Conservation (phyloP, 2,797 vertebrate genomes). For the Atherinosoma microstoma region DNA sequence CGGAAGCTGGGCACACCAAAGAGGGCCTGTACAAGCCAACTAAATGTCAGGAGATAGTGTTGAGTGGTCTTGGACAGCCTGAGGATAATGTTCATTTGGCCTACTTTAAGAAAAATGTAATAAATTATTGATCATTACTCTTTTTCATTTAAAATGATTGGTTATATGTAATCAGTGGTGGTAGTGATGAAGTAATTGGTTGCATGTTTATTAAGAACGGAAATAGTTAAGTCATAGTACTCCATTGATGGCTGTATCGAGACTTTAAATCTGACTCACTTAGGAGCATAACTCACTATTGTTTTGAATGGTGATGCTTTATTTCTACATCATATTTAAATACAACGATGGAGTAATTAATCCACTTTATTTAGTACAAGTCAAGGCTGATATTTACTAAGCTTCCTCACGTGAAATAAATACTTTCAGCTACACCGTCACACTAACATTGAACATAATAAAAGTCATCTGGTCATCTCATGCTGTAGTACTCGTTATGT, state of each 20-base stretch:
- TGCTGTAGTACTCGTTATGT: constrained; percentile 32
- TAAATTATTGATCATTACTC: not conserved
- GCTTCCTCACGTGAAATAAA: constrained; percentile 14
- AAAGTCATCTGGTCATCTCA: constrained; percentile 32
- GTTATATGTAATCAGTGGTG: not conserved
- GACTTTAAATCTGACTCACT: not conserved
- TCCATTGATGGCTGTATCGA: not conserved
- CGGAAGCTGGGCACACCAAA: constrained; percentile 69
- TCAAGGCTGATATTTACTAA: constrained; percentile 4
- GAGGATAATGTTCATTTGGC: constrained; percentile 6
- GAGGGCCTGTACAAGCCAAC: constrained; percentile 69
- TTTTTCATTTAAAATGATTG: not conserved
- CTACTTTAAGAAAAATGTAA: not conserved
- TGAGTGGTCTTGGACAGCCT: constrained; percentile 28
- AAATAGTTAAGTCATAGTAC: not conserved
- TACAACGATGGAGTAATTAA: constrained; percentile 1
- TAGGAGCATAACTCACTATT: not conserved
- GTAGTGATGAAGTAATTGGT: not conserved
- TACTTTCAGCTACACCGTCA: not conserved
- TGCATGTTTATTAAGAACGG: not conserved
- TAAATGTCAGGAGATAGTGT: constrained; percentile 84
- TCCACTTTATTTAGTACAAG: constrained; percentile 7
- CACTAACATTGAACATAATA: not conserved
- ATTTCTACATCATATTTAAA: constrained; percentile 7
- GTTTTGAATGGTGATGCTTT: constrained; percentile 9